Percentiles rank a stretch among this genome's conserved stretches.
Evolutionary conservation across 2,113 vertebrate species (phyloP).

Genomic region (Oplegnathus fasciatus): DNA sequence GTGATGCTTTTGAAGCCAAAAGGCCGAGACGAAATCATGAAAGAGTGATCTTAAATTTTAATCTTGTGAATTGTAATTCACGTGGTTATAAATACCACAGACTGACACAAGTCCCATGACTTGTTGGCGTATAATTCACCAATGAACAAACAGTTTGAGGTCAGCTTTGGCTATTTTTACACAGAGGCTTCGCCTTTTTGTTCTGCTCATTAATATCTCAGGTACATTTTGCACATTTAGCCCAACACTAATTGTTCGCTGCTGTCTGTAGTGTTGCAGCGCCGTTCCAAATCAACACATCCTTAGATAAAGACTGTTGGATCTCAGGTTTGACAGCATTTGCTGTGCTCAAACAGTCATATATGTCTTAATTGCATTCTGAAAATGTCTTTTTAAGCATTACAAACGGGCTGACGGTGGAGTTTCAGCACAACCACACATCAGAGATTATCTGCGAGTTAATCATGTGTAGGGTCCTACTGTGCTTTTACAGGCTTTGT

Average conservation of each 20-base stretch:
- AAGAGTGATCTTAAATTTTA: neutral
- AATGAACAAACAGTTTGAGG: conserved; percentile 37
- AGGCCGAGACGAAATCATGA: conserved; percentile 28
- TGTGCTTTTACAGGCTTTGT: conserved; percentile 67
- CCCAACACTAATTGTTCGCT: neutral
- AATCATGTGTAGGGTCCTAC: conserved; percentile 53
- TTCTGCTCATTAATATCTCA: conserved; percentile 32
- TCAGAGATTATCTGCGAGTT: conserved; percentile 70
- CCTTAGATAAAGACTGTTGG: neutral
- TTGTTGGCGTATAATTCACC: neutral
- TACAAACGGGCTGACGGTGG: conserved; percentile 63
- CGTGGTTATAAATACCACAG: conserved; percentile 23
- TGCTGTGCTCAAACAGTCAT: conserved; percentile 10
- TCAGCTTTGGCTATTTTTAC: conserved; percentile 46
- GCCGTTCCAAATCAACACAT: neutral
- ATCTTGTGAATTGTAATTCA: neutral
- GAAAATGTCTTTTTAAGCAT: conserved; percentile 36
- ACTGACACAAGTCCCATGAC: neutral
- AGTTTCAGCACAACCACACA: conserved; percentile 45
- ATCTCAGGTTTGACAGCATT: neutral
- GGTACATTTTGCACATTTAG: conserved; percentile 35
- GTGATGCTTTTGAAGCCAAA: conserved; percentile 39
- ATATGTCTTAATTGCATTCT: conserved; percentile 18
- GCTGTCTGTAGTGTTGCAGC: neutral
- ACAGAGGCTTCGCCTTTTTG: neutral